Base-by-base conservation (phyloP, 2,797 vertebrate species). In the Podargus strigoides region DNA sequence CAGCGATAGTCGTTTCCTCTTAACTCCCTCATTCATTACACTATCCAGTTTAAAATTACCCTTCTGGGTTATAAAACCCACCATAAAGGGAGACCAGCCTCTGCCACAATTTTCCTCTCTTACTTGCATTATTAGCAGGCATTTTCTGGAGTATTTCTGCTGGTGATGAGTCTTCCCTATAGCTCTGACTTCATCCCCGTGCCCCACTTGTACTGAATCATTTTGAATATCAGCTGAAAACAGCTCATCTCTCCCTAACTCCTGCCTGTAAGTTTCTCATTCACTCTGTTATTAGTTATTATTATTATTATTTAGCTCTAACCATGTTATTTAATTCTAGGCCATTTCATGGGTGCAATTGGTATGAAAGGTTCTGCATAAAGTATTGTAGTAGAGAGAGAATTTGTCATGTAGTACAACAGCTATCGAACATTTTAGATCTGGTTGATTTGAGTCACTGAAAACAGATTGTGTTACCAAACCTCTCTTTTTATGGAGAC, bases 271-370 rank as follows among this genome's bases (percentile, higher is more conserved):
- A 68, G 58, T 94, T 93, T 60, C 52, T 53, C 63, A 39, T 79
- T 93, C 70, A 32, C 67, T 76, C 77, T 86, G 44, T 67, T 82
- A 34, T n/a, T n/a, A n/a, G n/a, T n/a, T n/a, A n/a, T n/a, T n/a
- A n/a, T n/a, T n/a, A n/a, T n/a, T n/a, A n/a, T 68, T 87, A 75
- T 91, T 94, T 87, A 88, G 55, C 50, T 82, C 8, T 66, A 94
- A 63, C 7, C 6, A 9, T 76, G 32, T 81, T 80, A 74, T 81
- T 94, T 90, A 84, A 78, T 66, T 93, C 30, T 3, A 60, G 53
- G 34, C 37, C 30, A 37, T 90, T 95, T 75, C 28, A 14, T 5
- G 22, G 39, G 36, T 77, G 37, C 53, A 56, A 28, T 28, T 67
- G 37, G 32, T 59, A 12, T 47, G 56, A 83, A 83, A 73, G 75